Evolutionary conservation across 2,888 invertebrate species (phyloP), one percentile per base, ranked within the genome.

Genomic region (Zygaena filipendulae): DNA sequence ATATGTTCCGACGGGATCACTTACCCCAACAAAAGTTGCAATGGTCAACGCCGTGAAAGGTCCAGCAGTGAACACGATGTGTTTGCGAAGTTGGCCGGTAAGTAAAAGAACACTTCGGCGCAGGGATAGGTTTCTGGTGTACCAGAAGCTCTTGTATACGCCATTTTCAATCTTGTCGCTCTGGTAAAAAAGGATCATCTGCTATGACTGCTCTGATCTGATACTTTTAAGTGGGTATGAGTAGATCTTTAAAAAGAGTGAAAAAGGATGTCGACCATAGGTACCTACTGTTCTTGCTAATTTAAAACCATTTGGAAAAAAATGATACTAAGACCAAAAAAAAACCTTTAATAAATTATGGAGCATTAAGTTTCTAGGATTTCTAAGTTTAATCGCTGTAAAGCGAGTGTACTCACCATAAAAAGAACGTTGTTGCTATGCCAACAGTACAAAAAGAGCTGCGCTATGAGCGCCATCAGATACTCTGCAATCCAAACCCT

Each of bases 371-470:
- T n/a, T n/a, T n/a, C n/a, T n/a, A n/a, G n/a, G n/a, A n/a, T n/a
- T n/a, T n/a, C n/a, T n/a, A n/a, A n/a, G n/a, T n/a, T n/a, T 9
- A 19, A 12, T 8, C 20, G 7, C 13, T 22, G 6, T 8, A 21
- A 12, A 6, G 4, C 4, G 16, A 6, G 4, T 16, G 25, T 29
- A 50, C 49, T 14, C 36, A 79, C 80, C 63, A 59, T 66, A 20
- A 49, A 36, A 2, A 64, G 47, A 2, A 80, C 67, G 39, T 67
- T 59, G 40, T 71, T 79, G 38, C 71, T 62, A 38, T 81, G 79
- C 80, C 80, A 81, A 38, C 79, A 80, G 41, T 74, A 80, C 4
- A 80, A 34, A 29, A 79, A 74, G 14, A 80, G 47, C 45, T 80
- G 80, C 1, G 70, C 59, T 22, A 80, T 62, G 10, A 79, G 55